Evolutionary conservation across 2,888 invertebrate species (phyloP).

Genomic region (Protonemura montana): DNA sequence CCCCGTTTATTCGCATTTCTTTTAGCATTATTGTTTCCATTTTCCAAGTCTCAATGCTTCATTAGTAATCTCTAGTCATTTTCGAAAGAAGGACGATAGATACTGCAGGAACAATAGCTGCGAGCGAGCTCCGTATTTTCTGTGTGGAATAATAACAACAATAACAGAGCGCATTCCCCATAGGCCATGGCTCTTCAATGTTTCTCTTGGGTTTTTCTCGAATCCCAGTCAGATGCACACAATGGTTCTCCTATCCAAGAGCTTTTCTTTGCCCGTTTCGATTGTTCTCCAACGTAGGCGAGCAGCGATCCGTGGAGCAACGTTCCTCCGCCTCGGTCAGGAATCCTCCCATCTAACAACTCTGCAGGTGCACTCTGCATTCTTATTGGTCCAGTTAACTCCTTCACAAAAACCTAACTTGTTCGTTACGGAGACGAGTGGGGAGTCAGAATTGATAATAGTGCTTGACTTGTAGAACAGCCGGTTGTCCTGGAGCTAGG

Average conservation of each 20-base stretch:
- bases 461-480: neutral
- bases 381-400: slow-evolving; percentile 40
- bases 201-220: slow-evolving; percentile 13
- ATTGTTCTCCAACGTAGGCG: slow-evolving; percentile 32
- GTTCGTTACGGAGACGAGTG: slow-evolving; percentile 15
- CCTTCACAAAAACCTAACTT: neutral
- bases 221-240: slow-evolving; percentile 16
- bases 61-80: slow-evolving; percentile 50
- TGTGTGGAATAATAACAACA: slow-evolving; percentile 47
- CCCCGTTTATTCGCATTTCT: slow-evolving; percentile 41
- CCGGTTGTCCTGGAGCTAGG: neutral
- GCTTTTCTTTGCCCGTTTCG: slow-evolving; percentile 26
- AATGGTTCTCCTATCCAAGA: slow-evolving; percentile 17
- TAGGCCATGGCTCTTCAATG: slow-evolving; percentile 13
- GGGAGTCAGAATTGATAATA: neutral
- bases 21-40: slow-evolving; percentile 44
- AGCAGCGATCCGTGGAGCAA: slow-evolving; percentile 23
- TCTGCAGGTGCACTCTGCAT: slow-evolving; percentile 26
- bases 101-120: slow-evolving; percentile 36
- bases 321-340: neutral
- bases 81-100: slow-evolving; percentile 41
- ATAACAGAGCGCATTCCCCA: slow-evolving; percentile 43
- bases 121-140: slow-evolving; percentile 46
- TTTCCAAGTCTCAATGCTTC: slow-evolving; percentile 47
- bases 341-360: slow-evolving; percentile 32